phyloP scores from a whole-genome alignment of 2,888 invertebrate species.

The Peribatodes rhomboidaria region DNA sequence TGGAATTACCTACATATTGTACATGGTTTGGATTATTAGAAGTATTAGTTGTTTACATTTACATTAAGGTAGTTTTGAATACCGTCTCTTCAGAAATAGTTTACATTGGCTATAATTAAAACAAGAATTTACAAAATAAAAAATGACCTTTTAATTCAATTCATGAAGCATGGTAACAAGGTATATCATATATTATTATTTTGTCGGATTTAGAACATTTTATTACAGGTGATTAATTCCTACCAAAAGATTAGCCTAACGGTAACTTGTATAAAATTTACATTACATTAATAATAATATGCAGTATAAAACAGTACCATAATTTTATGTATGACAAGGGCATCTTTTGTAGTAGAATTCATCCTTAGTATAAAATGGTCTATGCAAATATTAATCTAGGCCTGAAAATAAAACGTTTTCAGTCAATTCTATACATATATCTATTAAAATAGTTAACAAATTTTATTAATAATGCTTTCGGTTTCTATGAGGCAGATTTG shows the following conservation, averaged over 20 bases:
- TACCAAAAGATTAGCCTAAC: constrained; percentile 83
- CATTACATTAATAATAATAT: constrained; percentile 67
- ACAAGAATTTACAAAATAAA: constrained; percentile 80
- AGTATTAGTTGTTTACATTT: no score
- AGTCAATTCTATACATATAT: constrained; percentile 60
- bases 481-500: constrained; percentile 44
- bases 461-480: constrained; percentile 55
- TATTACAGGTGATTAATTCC: constrained; percentile 78
- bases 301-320: constrained; percentile 83
- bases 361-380: constrained; percentile 76
- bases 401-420: constrained; percentile 72
- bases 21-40: no score
- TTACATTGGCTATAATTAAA: constrained; percentile 59
- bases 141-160: constrained; percentile 85
- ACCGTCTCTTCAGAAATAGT: no score
- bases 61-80: no score
- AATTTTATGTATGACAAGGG: constrained; percentile 66
- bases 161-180: constrained; percentile 86
- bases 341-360: constrained; percentile 74
- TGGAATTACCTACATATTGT: no score
- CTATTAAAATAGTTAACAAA: constrained; percentile 57
- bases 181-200: constrained; percentile 83
- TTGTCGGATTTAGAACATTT: constrained; percentile 81
- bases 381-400: constrained; percentile 75
- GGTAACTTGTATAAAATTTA: constrained; percentile 86